Evolutionary conservation across 2,113 vertebrate genomes (phyloP).

Genomic region (Takifugu flavidus): DNA sequence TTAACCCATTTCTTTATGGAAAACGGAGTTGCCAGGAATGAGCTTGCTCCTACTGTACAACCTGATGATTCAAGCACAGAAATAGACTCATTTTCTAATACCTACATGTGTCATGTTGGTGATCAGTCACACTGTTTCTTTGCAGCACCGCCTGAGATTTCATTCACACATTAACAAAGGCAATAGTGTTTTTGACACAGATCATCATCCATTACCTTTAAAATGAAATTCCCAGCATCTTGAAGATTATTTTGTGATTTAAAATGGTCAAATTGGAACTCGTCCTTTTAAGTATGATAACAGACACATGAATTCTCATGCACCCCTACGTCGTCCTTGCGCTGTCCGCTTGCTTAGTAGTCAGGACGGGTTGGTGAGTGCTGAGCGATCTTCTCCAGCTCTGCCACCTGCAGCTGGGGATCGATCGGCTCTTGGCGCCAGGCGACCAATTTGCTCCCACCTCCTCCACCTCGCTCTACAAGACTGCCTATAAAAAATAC

Average conservation of each 20-base stretch:
- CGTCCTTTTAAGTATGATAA: conserved; percentile 5
- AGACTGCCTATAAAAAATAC: not conserved
- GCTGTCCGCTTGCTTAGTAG: conserved; percentile 52
- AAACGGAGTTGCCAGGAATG: conserved; percentile 52
- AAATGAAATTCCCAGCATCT: not conserved
- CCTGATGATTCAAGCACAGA: conserved; percentile 64
- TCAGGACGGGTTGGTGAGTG: conserved; percentile 51
- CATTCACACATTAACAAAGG: conserved; percentile 17
- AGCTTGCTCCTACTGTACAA: conserved; percentile 44
- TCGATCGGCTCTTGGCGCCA: conserved; percentile 56
- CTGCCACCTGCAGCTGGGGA: conserved; percentile 66
- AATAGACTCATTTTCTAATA: conserved; percentile 25
- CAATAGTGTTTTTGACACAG: conserved; percentile 14
- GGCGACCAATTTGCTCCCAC: conserved; percentile 8
- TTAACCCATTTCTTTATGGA: conserved; percentile 74
- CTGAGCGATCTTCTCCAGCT: conserved; percentile 47
- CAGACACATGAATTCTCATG: not conserved
- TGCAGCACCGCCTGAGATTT: not conserved
- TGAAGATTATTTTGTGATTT: not conserved
- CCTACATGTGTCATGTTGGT: conserved; percentile 13
- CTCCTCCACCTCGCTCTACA: too few relatives aligned
- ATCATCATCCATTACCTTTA: conserved; percentile 5
- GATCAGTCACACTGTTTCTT: conserved; percentile 15
- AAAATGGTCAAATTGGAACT: conserved; percentile 7
- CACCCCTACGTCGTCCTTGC: conserved; percentile 13